phyloP scores from a whole-genome alignment of 2,113 vertebrate species.

The Clupea harengus region DNA sequence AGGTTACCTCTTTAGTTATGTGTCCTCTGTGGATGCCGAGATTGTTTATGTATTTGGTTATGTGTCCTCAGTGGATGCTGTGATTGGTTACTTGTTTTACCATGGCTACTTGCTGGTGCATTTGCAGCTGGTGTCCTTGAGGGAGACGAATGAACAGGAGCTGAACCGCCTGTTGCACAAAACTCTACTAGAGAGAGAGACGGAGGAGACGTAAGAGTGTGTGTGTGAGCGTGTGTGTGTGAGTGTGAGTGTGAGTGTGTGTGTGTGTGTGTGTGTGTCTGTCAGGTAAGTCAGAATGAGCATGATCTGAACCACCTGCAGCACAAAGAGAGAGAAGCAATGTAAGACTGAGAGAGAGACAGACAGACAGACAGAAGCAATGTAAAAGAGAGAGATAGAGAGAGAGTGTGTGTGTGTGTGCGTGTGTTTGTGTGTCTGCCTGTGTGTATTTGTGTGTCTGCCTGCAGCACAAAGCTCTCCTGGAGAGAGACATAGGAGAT shows the following conservation, averaged over 20 bases:
- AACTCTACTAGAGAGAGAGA: constrained; percentile 86
- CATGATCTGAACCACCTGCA: too few relatives aligned
- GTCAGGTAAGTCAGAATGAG: too few relatives aligned
- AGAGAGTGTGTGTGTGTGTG: too few relatives aligned
- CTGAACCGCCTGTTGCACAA: constrained; percentile 85
- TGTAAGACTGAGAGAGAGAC: too few relatives aligned
- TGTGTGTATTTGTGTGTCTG: constrained; percentile 40
- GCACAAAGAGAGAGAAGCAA: too few relatives aligned
- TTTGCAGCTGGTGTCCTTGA: constrained; percentile 59
- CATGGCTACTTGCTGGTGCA: not conserved
- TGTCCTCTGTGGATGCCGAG: not conserved
- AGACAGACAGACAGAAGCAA: too few relatives aligned
- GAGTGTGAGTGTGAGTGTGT: not conserved
- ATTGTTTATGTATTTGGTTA: not conserved
- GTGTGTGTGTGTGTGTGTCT: constrained; percentile 50
- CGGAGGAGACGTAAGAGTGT: constrained; percentile 79
- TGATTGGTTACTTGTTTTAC: too few relatives aligned
- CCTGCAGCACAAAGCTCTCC: constrained; percentile 83
- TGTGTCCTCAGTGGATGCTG: not conserved
- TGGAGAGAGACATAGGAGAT: constrained; percentile 75
- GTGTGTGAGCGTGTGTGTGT: not conserved
- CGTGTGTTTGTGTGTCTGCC: constrained; percentile 44
- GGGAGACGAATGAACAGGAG: constrained; percentile 77
- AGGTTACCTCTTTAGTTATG: not conserved
- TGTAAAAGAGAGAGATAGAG: too few relatives aligned